Base-by-base conservation (phyloP, 2,797 vertebrate species). In the Neomorphus geoffroyi region DNA sequence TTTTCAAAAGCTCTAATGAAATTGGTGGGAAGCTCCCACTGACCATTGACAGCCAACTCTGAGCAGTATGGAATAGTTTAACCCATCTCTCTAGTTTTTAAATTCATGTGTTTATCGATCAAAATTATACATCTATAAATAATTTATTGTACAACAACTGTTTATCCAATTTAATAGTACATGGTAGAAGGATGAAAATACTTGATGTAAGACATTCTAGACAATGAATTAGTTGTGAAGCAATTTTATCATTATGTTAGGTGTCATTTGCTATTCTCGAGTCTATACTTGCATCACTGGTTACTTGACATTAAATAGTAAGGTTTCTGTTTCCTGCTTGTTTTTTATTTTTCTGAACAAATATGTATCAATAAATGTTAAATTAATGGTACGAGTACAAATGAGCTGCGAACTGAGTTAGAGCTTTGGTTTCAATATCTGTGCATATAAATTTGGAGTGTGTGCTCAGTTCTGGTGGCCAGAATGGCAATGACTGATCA, bases 401-500 rank as follows among this genome's bases (percentile, higher is more conserved):
- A 80, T 5, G 7, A 58, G 5, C 80, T 67, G 30, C 8, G 5
- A 79, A 69, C 7, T 21, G 32, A 62, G 8, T 37, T 41, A 56
- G 26, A 50, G 39, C 19, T 84, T 81, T 85, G 58, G 28, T 73
- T 81, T 60, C 62, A 51, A 13, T 27, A 27, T 13, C 22, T 39
- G 11, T 39, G 58, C 58, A 66, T 9, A 45, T 6, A 58, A 45
- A 54, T 81, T 51, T 33, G 28, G 53, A 54, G 22, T 9, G 13
- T 5, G 1, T 0, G 0, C 26, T 61, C 61, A 37, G 12, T 46
- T 86, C 23, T 26, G 15, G 15, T 32, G 41, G 35, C 27, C 53
- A 64, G 56, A 56, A 41, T 0, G 0, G 28, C 58, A 48, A 13
- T 12, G 27, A 41, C 6, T 0, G 2, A 37, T 30, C 37, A 64